Conservation (phyloP, 2,888 invertebrate species). For the Xanthia togata region DNA sequence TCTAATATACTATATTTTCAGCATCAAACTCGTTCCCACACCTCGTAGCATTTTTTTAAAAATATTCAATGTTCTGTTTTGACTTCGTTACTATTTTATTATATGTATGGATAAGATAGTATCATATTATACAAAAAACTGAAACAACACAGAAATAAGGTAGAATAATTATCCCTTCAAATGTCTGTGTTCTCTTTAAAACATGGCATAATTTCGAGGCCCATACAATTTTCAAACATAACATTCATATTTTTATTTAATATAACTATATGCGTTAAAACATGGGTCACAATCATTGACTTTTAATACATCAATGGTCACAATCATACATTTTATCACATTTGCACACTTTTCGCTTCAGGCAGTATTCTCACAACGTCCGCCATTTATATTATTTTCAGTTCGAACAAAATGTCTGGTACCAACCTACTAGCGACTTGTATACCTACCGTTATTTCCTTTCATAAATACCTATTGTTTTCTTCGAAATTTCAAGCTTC, state of each 20-base stretch:
- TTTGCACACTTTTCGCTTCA: neutral
- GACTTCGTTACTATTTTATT: too few species aligned
- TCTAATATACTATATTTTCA: too few species aligned
- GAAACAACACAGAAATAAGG: too few species aligned
- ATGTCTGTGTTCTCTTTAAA: neutral
- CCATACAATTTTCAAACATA: neutral
- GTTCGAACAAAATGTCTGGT: constrained; percentile 16
- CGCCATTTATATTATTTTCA: constrained; percentile 13
- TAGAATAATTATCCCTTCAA: too few species aligned
- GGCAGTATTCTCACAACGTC: constrained; percentile 4
- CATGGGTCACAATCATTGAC: constrained; percentile 7
- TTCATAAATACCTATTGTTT: constrained; percentile 16
- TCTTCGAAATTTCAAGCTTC: constrained; percentile 5
- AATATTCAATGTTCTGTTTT: too few species aligned
- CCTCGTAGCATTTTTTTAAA: too few species aligned
- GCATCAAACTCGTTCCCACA: too few species aligned
- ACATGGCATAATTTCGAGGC: neutral
- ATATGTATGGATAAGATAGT: too few species aligned
- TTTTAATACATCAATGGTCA: too few species aligned
- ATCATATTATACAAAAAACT: too few species aligned
- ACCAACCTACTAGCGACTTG: constrained; percentile 4
- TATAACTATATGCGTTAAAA: neutral
- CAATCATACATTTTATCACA: neutral
- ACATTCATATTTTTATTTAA: neutral
- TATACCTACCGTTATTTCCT: constrained; percentile 10